Evolutionary conservation across 2,888 invertebrate species (phyloP).

Genomic region (Acrobasis repandana): DNA sequence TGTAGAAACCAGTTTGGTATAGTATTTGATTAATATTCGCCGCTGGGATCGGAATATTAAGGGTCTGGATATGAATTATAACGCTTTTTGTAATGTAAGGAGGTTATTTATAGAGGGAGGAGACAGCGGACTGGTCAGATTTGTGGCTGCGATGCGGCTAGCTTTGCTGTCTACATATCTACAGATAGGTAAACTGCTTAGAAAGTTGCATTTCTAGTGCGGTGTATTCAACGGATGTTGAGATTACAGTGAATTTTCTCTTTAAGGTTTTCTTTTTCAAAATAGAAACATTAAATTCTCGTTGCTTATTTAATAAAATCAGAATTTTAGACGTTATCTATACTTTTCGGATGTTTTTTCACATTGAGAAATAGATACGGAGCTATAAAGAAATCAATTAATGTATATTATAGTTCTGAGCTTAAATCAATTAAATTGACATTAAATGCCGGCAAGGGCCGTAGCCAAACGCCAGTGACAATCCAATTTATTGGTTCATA

Average conservation of each 20-base stretch:
- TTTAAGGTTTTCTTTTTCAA: background rate
- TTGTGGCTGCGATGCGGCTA: conserved; percentile 36
- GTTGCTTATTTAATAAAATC: background rate
- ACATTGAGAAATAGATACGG: too few species aligned
- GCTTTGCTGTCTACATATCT: conserved; percentile 5
- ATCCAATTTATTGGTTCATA: conserved; percentile 63
- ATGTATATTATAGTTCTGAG: conserved; percentile 26
- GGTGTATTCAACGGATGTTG: background rate
- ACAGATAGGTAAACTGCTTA: conserved; percentile 6
- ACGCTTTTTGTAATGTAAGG: conserved; percentile 71
- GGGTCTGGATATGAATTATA: conserved; percentile 75
- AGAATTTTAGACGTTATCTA: too few species aligned
- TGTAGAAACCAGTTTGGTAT: conserved; percentile 73
- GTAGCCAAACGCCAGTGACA: conserved; percentile 56
- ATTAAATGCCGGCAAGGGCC: conserved; percentile 56
- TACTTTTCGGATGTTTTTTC: too few species aligned
- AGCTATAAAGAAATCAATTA: conserved; percentile 27
- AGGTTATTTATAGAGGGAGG: conserved; percentile 68
- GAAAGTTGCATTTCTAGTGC: background rate
- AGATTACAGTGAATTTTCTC: background rate
- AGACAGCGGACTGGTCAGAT: conserved; percentile 48
- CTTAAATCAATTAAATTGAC: conserved; percentile 61
- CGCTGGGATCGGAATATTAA: conserved; percentile 65
- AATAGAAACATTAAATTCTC: background rate
- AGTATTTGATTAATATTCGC: conserved; percentile 72